phyloP scores from a whole-genome alignment of 2,888 invertebrate genomes.

The Alcis repandata region DNA sequence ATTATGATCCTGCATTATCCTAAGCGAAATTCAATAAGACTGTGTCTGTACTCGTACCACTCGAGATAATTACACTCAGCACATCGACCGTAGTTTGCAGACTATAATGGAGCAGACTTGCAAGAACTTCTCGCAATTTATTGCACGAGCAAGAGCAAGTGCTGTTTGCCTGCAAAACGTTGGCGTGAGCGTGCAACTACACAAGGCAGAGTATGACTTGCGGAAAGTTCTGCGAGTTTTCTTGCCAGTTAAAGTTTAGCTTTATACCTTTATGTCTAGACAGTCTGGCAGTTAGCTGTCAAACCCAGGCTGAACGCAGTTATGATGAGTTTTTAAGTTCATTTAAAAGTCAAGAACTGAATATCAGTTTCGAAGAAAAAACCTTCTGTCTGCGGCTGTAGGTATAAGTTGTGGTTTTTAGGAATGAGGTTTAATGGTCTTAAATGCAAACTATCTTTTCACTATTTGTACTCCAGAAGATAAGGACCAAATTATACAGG shows the following conservation, averaged over 20 bases:
- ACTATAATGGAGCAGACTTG: background rate
- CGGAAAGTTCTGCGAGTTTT: background rate
- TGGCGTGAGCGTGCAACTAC: too few relatives aligned
- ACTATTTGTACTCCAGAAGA: too few relatives aligned
- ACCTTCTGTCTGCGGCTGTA: background rate
- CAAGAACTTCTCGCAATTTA: conserved; percentile 26
- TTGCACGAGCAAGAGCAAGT: conserved; percentile 10
- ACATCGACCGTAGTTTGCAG: conserved; percentile 44
- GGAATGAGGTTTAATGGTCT: background rate
- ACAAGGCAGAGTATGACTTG: background rate
- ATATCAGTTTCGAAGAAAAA: conserved; percentile 22
- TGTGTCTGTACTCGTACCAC: conserved; percentile 33
- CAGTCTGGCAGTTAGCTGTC: conserved; percentile 47
- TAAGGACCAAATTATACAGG: too few relatives aligned
- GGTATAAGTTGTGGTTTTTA: background rate
- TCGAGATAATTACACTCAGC: conserved; percentile 36
- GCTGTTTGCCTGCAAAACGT: background rate
- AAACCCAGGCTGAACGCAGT: conserved; percentile 29
- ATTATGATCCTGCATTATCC: conserved; percentile 18
- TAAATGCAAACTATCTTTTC: too few relatives aligned
- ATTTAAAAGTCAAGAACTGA: conserved; percentile 23
- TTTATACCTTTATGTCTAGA: conserved; percentile 45
- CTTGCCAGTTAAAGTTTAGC: background rate
- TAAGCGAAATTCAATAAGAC: conserved; percentile 42
- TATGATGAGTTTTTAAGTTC: conserved; percentile 22